Evolutionary conservation across 1,140 invertebrate species (phyloP).

Genomic region (Drosophila pseudoobscura): DNA sequence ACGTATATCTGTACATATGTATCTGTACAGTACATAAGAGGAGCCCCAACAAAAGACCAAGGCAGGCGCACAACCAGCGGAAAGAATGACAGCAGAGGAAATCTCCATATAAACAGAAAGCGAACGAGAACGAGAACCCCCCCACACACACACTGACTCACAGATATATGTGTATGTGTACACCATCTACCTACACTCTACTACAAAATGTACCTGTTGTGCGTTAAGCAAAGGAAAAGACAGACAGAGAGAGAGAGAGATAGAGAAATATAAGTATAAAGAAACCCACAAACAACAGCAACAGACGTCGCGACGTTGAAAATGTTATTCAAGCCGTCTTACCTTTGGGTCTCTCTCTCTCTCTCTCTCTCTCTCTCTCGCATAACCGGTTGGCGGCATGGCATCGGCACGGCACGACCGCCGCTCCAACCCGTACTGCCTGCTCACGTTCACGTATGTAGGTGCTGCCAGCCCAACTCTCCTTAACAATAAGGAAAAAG

Average conservation of each 20-base stretch:
- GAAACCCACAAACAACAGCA: slow-evolving; percentile 19
- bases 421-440: too few species aligned
- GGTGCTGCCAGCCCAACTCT: slow-evolving; percentile 64
- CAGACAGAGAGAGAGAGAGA: slow-evolving; percentile 25
- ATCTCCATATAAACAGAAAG: slow-evolving; percentile 57
- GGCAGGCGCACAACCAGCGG: slow-evolving; percentile 30
- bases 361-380: slow-evolving; percentile 21
- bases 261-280: slow-evolving; percentile 26
- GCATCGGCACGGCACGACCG: too few species aligned
- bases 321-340: slow-evolving; percentile 58
- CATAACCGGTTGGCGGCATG: slow-evolving; percentile 46
- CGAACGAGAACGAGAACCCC: slow-evolving; percentile 11
- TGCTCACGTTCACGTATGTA: slow-evolving; percentile 25
- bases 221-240: slow-evolving; percentile 49
- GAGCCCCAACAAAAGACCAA: slow-evolving; percentile 52
- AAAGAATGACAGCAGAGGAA: slow-evolving; percentile 55
- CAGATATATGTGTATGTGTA: slow-evolving; percentile 26
- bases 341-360: slow-evolving; percentile 46
- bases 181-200: slow-evolving; percentile 25
- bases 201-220: slow-evolving; percentile 60
- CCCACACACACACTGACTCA: slow-evolving; percentile 22
- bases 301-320: slow-evolving; percentile 21
- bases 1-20: too few species aligned
- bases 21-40: slow-evolving; percentile 31
- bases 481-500: slow-evolving; percentile 26